Conservation (phyloP, 2,113 vertebrate genomes). For the Lichenostomus cassidix region DNA sequence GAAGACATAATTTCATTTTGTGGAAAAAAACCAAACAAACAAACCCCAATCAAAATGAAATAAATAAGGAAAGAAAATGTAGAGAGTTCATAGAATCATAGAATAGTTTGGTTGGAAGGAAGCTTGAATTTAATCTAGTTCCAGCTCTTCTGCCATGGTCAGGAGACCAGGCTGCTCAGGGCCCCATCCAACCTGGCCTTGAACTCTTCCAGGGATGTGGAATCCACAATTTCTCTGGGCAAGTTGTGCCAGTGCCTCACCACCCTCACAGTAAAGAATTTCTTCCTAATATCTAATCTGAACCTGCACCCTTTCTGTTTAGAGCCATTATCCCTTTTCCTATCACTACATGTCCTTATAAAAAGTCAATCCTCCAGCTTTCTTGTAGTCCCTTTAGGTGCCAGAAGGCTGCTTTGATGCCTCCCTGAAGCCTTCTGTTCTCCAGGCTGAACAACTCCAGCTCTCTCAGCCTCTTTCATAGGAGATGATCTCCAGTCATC, state of each 20-base stretch:
- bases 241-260: not conserved
- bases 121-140: not conserved
- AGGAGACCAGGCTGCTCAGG: not conserved
- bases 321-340: not conserved
- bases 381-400: not conserved
- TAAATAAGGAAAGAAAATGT: not conserved
- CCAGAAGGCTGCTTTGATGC: not conserved
- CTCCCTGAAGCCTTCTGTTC: not conserved
- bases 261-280: not conserved
- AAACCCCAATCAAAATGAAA: not conserved
- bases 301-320: not conserved
- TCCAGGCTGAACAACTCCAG: not conserved
- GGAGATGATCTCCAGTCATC: not conserved
- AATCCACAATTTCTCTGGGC: not conserved
- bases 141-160: not conserved
- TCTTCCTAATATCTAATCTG: not conserved
- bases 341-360: not conserved
- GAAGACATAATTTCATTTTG: not conserved
- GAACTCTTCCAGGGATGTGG: not conserved
- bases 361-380: not conserved
- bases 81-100: not conserved
- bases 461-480: not conserved
- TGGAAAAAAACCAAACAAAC: not conserved
- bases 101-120: not conserved
- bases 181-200: not conserved